Evolutionary conservation across 1,140 invertebrate species (phyloP).

Genomic region (Palaemon carinicauda): DNA sequence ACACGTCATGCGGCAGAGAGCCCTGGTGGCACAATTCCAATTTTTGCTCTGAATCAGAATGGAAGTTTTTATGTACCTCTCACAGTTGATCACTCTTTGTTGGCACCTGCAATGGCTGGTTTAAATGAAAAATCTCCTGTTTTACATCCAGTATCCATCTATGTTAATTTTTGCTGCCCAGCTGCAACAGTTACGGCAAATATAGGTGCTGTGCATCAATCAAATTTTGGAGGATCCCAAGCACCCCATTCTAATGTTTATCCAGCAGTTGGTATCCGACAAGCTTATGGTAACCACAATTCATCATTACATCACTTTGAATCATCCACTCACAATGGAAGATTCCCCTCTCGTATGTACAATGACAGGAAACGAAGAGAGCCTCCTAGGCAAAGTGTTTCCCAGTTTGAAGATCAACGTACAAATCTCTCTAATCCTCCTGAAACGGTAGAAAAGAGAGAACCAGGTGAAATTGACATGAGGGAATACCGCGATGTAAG

Average conservation of each 20-base stretch:
- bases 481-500: background rate
- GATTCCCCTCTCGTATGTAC: constrained; percentile 1
- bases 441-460: constrained; percentile 38
- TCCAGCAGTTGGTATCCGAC: constrained; percentile 1
- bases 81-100: constrained; percentile 80
- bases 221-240: background rate
- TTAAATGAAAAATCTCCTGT: constrained; percentile 67
- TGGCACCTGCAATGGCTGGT: constrained; percentile 75
- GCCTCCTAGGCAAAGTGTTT: background rate
- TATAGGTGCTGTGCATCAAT: constrained; percentile 8
- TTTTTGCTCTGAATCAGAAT: constrained; percentile 82
- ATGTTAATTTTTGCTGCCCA: constrained; percentile 76
- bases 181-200: constrained; percentile 37
- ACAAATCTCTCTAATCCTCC: background rate
- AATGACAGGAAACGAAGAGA: constrained; percentile 24
- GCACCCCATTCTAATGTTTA: background rate
- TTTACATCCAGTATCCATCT: constrained; percentile 89
- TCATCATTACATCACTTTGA: constrained; percentile 24
- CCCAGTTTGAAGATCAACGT: constrained; percentile 35
- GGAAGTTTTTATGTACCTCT: constrained; percentile 92
- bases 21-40: constrained; percentile 69
- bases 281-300: background rate
- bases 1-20: background rate
- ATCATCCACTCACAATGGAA: constrained; percentile 22
- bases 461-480: constrained; percentile 37